A percentile compares a stretch with the other conserved stretches of the same genome.
phyloP scores from a whole-genome alignment of 37 sponge, comb jelly and placozoan species.

The Chondrilla cf. caribensis region DNA sequence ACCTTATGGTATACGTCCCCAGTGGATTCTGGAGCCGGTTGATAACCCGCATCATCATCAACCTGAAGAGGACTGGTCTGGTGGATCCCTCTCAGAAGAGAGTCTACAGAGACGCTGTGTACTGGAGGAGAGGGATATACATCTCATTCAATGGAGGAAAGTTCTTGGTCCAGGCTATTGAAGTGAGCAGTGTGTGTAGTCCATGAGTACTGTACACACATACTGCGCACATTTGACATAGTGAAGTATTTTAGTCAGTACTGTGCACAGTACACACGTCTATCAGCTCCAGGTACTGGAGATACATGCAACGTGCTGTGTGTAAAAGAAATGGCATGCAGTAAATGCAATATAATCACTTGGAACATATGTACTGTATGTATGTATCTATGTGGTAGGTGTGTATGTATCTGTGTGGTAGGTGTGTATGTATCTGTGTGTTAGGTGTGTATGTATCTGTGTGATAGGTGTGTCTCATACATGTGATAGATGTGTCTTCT shows the following conservation, averaged over 20 bases:
- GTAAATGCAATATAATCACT: too few species aligned
- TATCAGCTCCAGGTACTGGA: too few species aligned
- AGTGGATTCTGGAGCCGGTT: conserved; percentile 97
- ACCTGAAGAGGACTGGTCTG: conserved; percentile 77
- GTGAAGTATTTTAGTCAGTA: too few species aligned
- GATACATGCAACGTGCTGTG: too few species aligned
- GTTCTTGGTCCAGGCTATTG: conserved; percentile 76
- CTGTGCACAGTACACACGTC: too few species aligned
- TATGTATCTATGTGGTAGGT: not conserved
- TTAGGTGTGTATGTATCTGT: too few species aligned
- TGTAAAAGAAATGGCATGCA: too few species aligned
- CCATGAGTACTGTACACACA: too few species aligned
- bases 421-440: not conserved
- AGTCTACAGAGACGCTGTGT: conserved; percentile 22
- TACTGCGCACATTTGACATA: too few species aligned
- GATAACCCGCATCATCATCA: conserved; percentile 83
- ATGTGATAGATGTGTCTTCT: too few species aligned
- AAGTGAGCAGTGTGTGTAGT: not conserved
- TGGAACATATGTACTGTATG: not conserved
- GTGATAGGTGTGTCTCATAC: too few species aligned
- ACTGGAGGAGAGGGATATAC: conserved; percentile 83
- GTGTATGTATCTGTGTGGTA: not conserved
- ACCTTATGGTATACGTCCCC: conserved; percentile 85
- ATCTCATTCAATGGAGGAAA: conserved; percentile 59
- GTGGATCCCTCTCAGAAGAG: not conserved